phyloP scores from a whole-genome alignment of 2,113 vertebrate species.

The Platycercus adscitus region DNA sequence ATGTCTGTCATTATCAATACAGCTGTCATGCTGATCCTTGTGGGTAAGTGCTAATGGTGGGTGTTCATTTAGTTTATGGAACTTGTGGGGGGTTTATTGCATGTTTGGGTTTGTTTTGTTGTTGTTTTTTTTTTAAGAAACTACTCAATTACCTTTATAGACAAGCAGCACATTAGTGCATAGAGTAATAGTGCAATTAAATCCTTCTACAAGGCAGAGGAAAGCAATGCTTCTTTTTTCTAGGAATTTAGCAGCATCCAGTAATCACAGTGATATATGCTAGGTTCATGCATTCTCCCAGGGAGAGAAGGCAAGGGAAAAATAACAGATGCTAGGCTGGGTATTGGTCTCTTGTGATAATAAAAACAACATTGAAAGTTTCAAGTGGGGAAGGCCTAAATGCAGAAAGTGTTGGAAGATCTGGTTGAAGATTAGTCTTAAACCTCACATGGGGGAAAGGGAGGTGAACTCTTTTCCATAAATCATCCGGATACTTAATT shows the following conservation, averaged over 20 bases:
- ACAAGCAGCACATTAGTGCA: slow-evolving; percentile 47
- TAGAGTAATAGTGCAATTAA: slow-evolving; percentile 31
- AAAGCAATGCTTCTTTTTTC: slow-evolving; percentile 43
- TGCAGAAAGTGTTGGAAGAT: slow-evolving; percentile 73
- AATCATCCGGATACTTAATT: slow-evolving; percentile 80
- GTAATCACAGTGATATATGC: slow-evolving; percentile 55
- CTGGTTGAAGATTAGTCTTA: slow-evolving; percentile 75
- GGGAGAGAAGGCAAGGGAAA: slow-evolving; percentile 56
- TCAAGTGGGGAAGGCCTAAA: slow-evolving; percentile 60
- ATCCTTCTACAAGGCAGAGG: slow-evolving; percentile 18
- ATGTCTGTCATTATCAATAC: not conserved
- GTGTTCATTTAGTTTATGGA: slow-evolving; percentile 16
- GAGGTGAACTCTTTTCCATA: slow-evolving; percentile 73
- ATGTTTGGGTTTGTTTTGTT: not conserved
- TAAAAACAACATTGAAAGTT: slow-evolving; percentile 68
- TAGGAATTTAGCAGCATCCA: slow-evolving; percentile 60
- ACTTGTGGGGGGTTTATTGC: not conserved
- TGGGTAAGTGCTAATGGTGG: not conserved
- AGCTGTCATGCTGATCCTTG: not conserved
- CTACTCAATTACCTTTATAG: slow-evolving; percentile 47
- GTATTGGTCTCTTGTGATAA: slow-evolving; percentile 72
- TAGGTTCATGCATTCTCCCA: slow-evolving; percentile 31
- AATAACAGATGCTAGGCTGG: slow-evolving; percentile 70
- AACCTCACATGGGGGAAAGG: slow-evolving; percentile 59
- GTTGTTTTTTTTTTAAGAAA: not conserved